Conservation (phyloP, 2,797 vertebrate genomes). For the Lacerta viridis region DNA sequence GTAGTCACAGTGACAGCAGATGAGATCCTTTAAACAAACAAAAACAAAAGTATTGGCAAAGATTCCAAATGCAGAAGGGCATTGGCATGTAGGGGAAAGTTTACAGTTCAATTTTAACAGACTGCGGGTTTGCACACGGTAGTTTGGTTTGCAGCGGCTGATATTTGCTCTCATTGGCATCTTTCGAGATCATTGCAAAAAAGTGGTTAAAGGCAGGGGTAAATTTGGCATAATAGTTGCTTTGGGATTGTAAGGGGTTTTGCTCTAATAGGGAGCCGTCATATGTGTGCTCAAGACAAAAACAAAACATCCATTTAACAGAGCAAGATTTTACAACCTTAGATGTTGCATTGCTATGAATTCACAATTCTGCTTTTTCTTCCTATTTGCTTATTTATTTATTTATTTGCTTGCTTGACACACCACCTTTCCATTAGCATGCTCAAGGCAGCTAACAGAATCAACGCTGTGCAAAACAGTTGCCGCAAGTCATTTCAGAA, state of each 20-base stretch:
- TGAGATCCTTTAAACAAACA: conserved; percentile 70
- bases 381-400: not conserved
- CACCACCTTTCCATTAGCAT: not conserved
- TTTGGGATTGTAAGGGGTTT: conserved; percentile 29
- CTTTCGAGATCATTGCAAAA: conserved; percentile 26
- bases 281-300: conserved; percentile 12
- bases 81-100: conserved; percentile 66
- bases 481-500: not conserved
- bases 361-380: not conserved
- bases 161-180: conserved; percentile 39
- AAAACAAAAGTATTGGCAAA: conserved; percentile 73
- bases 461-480: not conserved
- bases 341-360: not conserved
- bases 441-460: not conserved
- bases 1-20: conserved; percentile 67
- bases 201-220: not conserved
- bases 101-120: conserved; percentile 67
- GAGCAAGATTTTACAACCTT: not conserved
- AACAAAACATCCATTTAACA: conserved; percentile 15
- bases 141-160: conserved; percentile 9
- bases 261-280: conserved; percentile 13
- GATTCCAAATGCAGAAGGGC: conserved; percentile 71
- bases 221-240: conserved; percentile 25
- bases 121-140: conserved; percentile 47
- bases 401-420: not conserved